Evolutionary conservation across 2,888 invertebrate species (phyloP).

Genomic region (Gerris lacustris): DNA sequence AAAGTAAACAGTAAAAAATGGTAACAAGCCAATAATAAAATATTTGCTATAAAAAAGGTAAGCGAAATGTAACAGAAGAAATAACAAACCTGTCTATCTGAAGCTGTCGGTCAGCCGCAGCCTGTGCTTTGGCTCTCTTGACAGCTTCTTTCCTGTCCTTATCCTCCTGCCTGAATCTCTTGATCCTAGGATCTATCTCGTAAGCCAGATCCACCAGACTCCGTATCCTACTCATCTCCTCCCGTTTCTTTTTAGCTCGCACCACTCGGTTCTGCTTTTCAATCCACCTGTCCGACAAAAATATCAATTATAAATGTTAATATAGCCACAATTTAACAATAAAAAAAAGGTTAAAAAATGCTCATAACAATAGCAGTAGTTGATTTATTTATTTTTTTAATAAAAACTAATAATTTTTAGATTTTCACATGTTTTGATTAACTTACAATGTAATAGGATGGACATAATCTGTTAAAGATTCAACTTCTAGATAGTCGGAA

Average conservation of each 20-base stretch:
- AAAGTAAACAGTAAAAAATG: too few relatives aligned
- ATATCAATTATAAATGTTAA: conserved; percentile 37
- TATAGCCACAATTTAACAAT: conserved; percentile 32
- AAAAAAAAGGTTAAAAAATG: conserved; percentile 1
- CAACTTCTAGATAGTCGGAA: too few relatives aligned
- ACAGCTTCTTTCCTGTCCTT: conserved; percentile 78
- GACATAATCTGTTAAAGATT: too few relatives aligned
- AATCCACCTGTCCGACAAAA: conserved; percentile 64
- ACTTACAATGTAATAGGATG: too few relatives aligned
- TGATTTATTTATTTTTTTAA: too few relatives aligned
- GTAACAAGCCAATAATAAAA: too few relatives aligned
- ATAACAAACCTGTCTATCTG: conserved; percentile 55
- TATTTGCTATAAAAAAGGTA: too few relatives aligned
- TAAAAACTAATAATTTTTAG: too few relatives aligned
- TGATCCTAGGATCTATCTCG: conserved; percentile 84
- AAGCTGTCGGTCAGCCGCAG: conserved; percentile 65
- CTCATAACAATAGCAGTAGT: too few relatives aligned
- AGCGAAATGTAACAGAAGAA: too few relatives aligned
- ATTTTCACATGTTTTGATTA: too few relatives aligned
- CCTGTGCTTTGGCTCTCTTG: conserved; percentile 72
- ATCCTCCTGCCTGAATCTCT: conserved; percentile 83
- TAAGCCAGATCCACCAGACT: conserved; percentile 88
- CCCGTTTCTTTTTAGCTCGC: conserved; percentile 85
- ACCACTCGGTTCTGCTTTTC: conserved; percentile 95
- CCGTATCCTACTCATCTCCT: conserved; percentile 87